phyloP scores from a whole-genome alignment of 2,113 vertebrate species.

The Sminthopsis crassicaudata region DNA sequence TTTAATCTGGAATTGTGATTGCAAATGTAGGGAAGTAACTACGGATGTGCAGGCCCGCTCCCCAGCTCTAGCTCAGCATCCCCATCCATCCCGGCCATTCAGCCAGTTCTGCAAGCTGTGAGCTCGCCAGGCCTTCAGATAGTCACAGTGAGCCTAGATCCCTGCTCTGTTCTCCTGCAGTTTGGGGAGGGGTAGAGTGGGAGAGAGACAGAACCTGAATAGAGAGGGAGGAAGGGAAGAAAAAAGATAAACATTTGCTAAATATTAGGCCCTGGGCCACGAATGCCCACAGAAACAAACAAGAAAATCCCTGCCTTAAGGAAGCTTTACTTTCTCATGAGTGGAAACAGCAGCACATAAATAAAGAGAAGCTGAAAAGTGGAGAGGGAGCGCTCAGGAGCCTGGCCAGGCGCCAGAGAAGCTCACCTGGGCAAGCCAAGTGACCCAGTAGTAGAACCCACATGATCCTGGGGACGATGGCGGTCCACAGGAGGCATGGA shows the following conservation, averaged over 20 bases:
- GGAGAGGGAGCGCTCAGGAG: neutral
- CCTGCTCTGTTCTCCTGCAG: too few species aligned
- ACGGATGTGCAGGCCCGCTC: neutral
- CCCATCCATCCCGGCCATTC: neutral
- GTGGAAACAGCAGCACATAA: neutral
- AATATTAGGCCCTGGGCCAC: neutral
- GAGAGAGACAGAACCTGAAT: accelerated
- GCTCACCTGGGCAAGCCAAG: neutral
- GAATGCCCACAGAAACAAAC: neutral
- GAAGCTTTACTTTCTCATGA: neutral
- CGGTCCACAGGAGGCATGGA: neutral
- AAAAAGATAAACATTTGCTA: neutral
- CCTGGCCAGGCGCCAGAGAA: neutral
- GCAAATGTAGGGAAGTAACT: neutral
- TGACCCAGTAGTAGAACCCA: neutral
- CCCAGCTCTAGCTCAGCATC: neutral
- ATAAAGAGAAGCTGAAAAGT: neutral
- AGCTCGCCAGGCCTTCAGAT: too few species aligned
- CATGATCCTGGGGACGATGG: neutral
- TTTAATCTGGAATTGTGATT: neutral
- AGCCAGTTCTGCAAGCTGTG: too few species aligned
- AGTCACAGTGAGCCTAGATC: too few species aligned
- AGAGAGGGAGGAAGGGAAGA: neutral
- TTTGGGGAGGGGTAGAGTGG: too few species aligned
- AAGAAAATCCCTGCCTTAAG: neutral